Base-by-base conservation (phyloP, 1,140 invertebrate species). In the Proctacanthus coquilletti region DNA sequence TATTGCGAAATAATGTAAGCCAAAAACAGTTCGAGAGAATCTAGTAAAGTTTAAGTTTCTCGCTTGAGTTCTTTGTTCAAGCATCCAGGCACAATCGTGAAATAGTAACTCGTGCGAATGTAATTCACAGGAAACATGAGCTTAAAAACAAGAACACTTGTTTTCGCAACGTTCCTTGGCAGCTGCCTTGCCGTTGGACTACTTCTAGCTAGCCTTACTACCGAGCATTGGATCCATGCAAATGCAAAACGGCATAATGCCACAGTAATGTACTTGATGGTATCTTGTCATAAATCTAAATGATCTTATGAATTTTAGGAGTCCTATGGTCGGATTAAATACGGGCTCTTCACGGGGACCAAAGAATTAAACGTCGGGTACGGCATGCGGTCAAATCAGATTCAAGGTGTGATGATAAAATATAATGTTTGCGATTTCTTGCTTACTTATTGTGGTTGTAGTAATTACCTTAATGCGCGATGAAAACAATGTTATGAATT, bases 161-260 rank as follows among this genome's bases (percentile, higher is more conserved):
- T 92, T 25, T 88, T 88, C 50, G 74, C 82, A 37, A 92, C 87
- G 15, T 91, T 93, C 55, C 79, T 92, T 43, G 74, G 85, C 5
- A 82, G 83, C 39, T 77, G 84, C 51, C 57, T 87, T 34, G 80
- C 80, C 38, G 77, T 91, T 34, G 84, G 78, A 5, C 56, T 94
- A 29, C 69, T 91, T 2, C 74, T 84, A 10, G 81, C 82, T 9
- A 80, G 84, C 18, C 60, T 94, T 38, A 84, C 82, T 1, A 93
- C 87, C 1, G 80, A 85, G 46, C 75, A 84, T 47, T 95, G 91
- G 91, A 73, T 88, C 2, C 74, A 77, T 20, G 81, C 85, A 0
- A 69, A 65, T 41, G 82, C 86, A 2, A 71, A 72, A 32, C 61
- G 77, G 41, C 66, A 69, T 1, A 81, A 80, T 53, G 70, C 77